Conservation (phyloP, 2,797 vertebrate species). For the Chrosomus eos region DNA sequence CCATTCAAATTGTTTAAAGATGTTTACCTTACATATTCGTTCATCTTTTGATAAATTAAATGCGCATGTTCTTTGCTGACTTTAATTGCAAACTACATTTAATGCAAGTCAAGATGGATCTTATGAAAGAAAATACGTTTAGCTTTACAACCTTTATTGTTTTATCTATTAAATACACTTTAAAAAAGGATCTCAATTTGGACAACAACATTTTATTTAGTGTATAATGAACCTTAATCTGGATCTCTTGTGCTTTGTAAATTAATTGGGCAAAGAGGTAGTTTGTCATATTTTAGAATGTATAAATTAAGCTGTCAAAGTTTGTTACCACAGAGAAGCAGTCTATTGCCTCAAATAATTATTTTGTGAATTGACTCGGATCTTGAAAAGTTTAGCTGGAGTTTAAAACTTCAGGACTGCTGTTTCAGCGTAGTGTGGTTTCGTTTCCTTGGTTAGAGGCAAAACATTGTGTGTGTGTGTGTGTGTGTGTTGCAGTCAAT, state of each 20-base stretch:
- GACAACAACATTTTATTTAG: neutral
- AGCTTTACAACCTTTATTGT: neutral
- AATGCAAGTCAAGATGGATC: neutral
- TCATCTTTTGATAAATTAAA: constrained; percentile 5
- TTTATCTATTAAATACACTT: neutral
- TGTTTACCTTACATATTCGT: neutral
- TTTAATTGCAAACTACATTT: neutral
- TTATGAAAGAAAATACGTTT: neutral
- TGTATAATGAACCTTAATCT: neutral
- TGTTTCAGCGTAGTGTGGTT: constrained; percentile 20
- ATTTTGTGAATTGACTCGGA: constrained; percentile 9
- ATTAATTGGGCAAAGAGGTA: neutral
- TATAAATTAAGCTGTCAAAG: neutral
- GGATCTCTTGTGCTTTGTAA: neutral
- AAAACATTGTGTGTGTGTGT: neutral
- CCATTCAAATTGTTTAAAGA: neutral
- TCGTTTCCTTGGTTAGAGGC: constrained; percentile 8
- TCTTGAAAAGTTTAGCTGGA: neutral
- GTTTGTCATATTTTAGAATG: neutral
- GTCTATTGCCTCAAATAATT: neutral
- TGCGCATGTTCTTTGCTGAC: neutral
- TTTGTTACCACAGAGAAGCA: neutral
- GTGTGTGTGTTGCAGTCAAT: neutral
- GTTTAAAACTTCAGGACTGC: constrained; percentile 22
- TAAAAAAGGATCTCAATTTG: neutral